Evolutionary conservation across 1,140 invertebrate species (phyloP).

Genomic region (Acromyrmex heyeri): DNA sequence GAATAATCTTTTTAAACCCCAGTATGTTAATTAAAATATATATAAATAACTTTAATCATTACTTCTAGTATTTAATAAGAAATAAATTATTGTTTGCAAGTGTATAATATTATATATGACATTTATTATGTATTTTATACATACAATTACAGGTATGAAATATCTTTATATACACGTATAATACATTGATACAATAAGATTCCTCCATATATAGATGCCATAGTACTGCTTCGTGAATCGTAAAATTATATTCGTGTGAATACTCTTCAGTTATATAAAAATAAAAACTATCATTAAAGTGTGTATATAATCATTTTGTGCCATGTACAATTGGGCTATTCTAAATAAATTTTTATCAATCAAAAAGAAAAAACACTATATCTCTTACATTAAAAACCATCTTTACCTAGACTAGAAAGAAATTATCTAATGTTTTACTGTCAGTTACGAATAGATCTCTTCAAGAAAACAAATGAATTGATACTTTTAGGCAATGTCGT

Average conservation of each 20-base stretch:
- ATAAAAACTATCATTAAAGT: slow-evolving; percentile 68
- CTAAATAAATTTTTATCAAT: slow-evolving; percentile 16
- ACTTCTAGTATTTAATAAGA: neutral
- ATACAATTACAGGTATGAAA: slow-evolving; percentile 67
- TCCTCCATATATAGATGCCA: neutral
- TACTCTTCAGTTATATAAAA: slow-evolving; percentile 68
- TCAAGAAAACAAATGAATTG: neutral
- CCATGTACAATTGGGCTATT: slow-evolving; percentile 29
- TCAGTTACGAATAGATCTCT: neutral
- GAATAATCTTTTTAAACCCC: too few species aligned
- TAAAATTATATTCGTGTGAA: slow-evolving; percentile 55
- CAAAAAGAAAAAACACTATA: neutral
- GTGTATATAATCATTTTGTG: slow-evolving; percentile 26
- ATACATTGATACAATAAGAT: slow-evolving; percentile 61
- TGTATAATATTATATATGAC: slow-evolving; percentile 24
- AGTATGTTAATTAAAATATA: neutral
- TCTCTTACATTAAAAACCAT: slow-evolving; percentile 5
- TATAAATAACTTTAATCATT: neutral
- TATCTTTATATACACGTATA: slow-evolving; percentile 68
- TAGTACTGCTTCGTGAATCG: slow-evolving; percentile 18
- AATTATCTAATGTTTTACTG: neutral
- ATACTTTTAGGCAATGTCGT: slow-evolving; percentile 7
- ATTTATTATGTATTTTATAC: slow-evolving; percentile 74
- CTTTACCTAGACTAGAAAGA: slow-evolving; percentile 12
- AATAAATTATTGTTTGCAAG: neutral